Base-by-base conservation (phyloP, 2,888 invertebrate genomes). In the Chrysolina haemoptera region DNA sequence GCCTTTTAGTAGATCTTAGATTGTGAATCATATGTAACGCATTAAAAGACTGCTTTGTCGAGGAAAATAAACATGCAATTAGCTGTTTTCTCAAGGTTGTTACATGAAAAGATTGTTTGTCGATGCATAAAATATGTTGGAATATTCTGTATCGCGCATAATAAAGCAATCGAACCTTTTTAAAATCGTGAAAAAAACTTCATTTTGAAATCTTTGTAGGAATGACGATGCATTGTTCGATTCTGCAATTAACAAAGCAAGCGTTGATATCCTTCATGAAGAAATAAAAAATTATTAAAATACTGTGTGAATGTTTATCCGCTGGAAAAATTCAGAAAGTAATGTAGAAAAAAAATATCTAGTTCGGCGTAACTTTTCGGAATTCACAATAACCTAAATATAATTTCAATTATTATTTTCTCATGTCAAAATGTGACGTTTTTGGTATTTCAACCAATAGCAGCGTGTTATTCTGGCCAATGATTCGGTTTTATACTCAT, bases 71-170 rank as follows among this genome's bases (percentile, higher is more conserved):
- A 68, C 68, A 46, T 64, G 68, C 41, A 71, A 74, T 74, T 71
- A 71, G 70, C 48, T 67, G 16, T 70, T 64, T 74, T 63, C 55
- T 65, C 74, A 74, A 74, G 74, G 74, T 68, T 68, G 65, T 40
- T 53, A 71, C 68, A 71, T 68, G 74, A 70, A 74, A 70, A 70
- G 74, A 74, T 71, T 74, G 74, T 68, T 55, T 71, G 71, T 71
- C 22, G 43, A 48, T 62, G 63, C 50, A 48, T 62, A 59, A 43
- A 66, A 59, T 64, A 55, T 72, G 70, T 68, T 63, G 63, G 65
- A 62, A 55, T 40, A 67, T 67, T 41, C 40, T 20, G 9, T 53
- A 40, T 14, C n/a, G 53, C 53, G 53, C 53, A 20, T 35, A 53
- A 55, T 55, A 53, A 4, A 20, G 27, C 22, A 59, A 59, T 22